Conservation (phyloP, 2,888 invertebrate genomes). For the Drosophila prostipennis region DNA sequence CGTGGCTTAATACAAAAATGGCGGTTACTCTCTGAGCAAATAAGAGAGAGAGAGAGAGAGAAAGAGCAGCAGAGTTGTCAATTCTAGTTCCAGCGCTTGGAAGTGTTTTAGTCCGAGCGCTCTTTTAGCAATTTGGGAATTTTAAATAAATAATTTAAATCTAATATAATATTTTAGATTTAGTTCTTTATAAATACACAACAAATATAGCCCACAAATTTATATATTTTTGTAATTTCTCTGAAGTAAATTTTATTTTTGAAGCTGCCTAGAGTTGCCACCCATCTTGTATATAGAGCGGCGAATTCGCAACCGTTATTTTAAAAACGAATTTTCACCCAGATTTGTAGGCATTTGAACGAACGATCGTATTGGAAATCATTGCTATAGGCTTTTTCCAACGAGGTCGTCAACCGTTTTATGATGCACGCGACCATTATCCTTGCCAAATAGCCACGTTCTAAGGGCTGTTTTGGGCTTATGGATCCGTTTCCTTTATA, state of each 20-base stretch:
- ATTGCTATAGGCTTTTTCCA: conserved; percentile 6
- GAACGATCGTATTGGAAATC: conserved; percentile 18
- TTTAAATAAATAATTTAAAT: not conserved
- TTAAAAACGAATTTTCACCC: too few species aligned
- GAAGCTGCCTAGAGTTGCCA: not conserved
- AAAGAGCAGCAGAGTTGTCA: not conserved
- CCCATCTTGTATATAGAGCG: not conserved
- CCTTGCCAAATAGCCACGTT: conserved; percentile 31
- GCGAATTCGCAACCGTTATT: not conserved
- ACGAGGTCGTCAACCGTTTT: conserved; percentile 74
- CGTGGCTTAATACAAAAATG: not conserved
- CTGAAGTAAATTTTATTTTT: too few species aligned
- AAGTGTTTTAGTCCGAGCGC: not conserved
- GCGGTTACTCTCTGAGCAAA: not conserved
- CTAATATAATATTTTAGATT: not conserved
- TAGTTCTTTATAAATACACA: not conserved
- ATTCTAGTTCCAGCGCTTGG: not conserved
- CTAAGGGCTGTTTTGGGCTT: conserved; percentile 43
- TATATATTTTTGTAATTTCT: not conserved
- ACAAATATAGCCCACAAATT: not conserved
- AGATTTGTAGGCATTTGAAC: not conserved
- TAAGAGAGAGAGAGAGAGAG: not conserved
- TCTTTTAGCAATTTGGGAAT: too few species aligned
- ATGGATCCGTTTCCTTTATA: conserved; percentile 20
- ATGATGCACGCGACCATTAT: conserved; percentile 55